phyloP scores from a whole-genome alignment of 1,140 invertebrate genomes.

The Megathymus violae region DNA sequence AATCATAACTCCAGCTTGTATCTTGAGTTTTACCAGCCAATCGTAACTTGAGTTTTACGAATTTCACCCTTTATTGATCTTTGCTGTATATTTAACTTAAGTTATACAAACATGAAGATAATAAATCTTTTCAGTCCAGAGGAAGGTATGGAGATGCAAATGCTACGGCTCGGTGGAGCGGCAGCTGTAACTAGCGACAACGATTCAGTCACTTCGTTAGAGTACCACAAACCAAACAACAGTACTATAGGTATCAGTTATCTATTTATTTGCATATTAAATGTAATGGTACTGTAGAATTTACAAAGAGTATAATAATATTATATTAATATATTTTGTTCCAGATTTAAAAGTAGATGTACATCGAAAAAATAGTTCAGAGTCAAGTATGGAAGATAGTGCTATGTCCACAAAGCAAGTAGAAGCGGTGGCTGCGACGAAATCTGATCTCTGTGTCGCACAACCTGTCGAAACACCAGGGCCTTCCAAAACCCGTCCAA shows the following conservation, averaged over 20 bases:
- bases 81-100: no score
- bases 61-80: no score
- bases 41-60: no score
- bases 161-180: constrained; percentile 82
- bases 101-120: no score
- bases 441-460: constrained; percentile 70
- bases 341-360: constrained; percentile 95
- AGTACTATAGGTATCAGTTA: constrained; percentile 87
- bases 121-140: constrained; percentile 85
- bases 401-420: constrained; percentile 60
- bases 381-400: constrained; percentile 87
- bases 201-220: constrained; percentile 86
- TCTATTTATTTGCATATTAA: constrained; percentile 1
- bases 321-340: constrained; percentile 59
- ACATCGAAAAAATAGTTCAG: constrained; percentile 95
- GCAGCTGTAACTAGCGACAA: constrained; percentile 80
- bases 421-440: constrained; percentile 62
- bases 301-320: no score
- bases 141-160: constrained; percentile 94
- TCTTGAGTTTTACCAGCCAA: no score
- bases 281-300: no score
- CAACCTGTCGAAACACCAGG: constrained; percentile 55
- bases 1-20: no score
- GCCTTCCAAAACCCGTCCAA: constrained; percentile 67
- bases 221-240: constrained; percentile 85